These are phyloP conservation scores for Eupithecia exiguata DNA, from an alignment of 2,888 invertebrate species.

Conservation along the genomic window DNA sequence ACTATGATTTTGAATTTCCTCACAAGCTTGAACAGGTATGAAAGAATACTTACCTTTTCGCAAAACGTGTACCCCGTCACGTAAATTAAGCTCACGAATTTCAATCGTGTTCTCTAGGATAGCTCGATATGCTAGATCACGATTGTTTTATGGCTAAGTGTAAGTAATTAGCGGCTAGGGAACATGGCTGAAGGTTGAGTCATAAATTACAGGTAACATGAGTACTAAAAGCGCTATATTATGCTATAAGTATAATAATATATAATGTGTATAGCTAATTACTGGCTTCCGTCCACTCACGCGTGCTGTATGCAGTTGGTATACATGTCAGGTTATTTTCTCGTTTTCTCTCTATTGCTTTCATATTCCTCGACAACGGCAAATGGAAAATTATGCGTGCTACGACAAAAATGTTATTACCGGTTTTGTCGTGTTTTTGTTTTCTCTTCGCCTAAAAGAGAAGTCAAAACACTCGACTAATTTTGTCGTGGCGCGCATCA, in stretches of 20 bases:
- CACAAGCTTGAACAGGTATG: too few relatives aligned
- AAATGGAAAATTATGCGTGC: not conserved
- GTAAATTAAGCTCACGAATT: slow-evolving; percentile 62
- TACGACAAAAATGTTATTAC: too few relatives aligned
- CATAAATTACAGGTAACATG: slow-evolving; percentile 15
- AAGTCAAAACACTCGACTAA: not conserved
- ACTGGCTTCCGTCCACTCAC: not conserved
- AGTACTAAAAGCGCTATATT: not conserved
- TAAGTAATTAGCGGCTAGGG: slow-evolving; percentile 4
- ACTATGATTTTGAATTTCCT: too few relatives aligned
- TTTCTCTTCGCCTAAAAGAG: not conserved
- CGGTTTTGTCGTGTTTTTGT: not conserved
- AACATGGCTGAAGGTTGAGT: slow-evolving; percentile 12
- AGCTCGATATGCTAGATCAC: slow-evolving; percentile 58
- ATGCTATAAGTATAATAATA: not conserved
- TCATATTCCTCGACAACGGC: not conserved
- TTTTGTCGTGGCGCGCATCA: not conserved
- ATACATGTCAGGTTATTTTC: not conserved
- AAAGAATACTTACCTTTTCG: slow-evolving; percentile 7
- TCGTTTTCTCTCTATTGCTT: not conserved
- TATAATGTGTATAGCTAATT: not conserved
- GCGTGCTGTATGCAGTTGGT: not conserved
- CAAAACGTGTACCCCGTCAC: slow-evolving; percentile 66
- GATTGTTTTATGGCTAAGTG: slow-evolving; percentile 46
- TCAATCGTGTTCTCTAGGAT: slow-evolving; percentile 64